phyloP scores from a whole-genome alignment of 2,888 invertebrate genomes.

The Thereva unica region DNA sequence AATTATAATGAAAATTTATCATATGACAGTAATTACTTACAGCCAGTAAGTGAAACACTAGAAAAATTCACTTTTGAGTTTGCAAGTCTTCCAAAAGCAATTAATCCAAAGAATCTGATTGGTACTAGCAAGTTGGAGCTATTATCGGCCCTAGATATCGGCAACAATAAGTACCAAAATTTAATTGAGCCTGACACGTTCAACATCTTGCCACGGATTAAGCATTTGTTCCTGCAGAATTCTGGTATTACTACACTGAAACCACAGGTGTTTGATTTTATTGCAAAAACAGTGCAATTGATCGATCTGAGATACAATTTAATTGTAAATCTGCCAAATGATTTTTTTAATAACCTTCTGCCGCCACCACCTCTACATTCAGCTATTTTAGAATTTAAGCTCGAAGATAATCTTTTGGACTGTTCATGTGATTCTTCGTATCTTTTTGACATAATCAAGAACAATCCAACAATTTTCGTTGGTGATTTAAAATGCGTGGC shows the following conservation, averaged over 20 bases:
- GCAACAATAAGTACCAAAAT: conserved; percentile 12
- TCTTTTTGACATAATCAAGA: conserved; percentile 6
- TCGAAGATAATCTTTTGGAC: conserved; percentile 3
- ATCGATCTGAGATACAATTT: conserved; percentile 9
- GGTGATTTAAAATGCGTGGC: conserved; percentile 6
- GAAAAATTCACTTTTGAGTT: background rate
- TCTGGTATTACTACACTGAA: conserved; percentile 3
- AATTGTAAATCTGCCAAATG: background rate
- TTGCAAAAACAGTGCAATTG: conserved; percentile 4
- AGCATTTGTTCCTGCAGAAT: conserved; percentile 2
- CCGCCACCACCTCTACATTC: background rate
- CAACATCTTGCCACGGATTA: background rate
- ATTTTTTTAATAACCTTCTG: background rate
- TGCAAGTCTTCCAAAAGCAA: background rate
- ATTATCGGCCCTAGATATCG: background rate
- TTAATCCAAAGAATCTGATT: conserved; percentile 8
- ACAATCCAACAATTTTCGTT: background rate
- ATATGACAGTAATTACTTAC: background rate
- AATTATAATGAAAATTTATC: background rate
- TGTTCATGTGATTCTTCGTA: background rate
- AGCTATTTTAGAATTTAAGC: background rate
- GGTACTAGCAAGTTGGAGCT: background rate
- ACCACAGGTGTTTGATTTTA: conserved; percentile 5
- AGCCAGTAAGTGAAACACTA: background rate
- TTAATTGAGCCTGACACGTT: conserved; percentile 3